Evolutionary conservation across 2,113 vertebrate species (phyloP).

Genomic region (Ageneiosus marmoratus): DNA sequence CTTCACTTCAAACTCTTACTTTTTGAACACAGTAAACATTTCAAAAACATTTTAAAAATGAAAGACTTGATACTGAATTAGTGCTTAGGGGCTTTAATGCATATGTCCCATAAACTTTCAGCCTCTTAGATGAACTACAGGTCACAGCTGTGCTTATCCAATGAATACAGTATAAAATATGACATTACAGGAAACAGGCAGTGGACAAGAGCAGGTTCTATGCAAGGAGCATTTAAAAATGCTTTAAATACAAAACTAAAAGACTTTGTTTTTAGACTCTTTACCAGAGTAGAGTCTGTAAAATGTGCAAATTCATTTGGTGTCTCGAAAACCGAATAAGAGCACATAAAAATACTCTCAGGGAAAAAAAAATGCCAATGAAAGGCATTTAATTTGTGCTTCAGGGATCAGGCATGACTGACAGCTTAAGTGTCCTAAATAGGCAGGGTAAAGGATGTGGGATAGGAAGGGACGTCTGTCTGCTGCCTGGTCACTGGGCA

Average conservation of each 20-base stretch:
- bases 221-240: not conserved
- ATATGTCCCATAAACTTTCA: not conserved
- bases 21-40: not conserved
- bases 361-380: not conserved
- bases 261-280: no score
- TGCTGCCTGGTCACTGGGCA: constrained; percentile 61
- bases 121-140: not conserved
- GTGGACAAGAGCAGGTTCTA: not conserved
- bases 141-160: not conserved
- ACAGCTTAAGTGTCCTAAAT: not conserved
- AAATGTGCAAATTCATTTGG: constrained; percentile 32
- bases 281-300: no score
- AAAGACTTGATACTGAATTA: not conserved
- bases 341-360: constrained; percentile 10
- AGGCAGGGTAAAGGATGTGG: not conserved
- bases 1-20: not conserved
- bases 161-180: constrained; percentile 17
- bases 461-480: not conserved
- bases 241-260: constrained; percentile 39
- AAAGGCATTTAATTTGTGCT: not conserved
- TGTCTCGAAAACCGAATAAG: not conserved
- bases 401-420: not conserved
- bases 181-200: constrained; percentile 5
- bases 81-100: constrained; percentile 22
- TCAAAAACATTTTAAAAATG: not conserved